Conservation (phyloP, 2,797 vertebrate species). For the Eupleurogrammus muticus region DNA sequence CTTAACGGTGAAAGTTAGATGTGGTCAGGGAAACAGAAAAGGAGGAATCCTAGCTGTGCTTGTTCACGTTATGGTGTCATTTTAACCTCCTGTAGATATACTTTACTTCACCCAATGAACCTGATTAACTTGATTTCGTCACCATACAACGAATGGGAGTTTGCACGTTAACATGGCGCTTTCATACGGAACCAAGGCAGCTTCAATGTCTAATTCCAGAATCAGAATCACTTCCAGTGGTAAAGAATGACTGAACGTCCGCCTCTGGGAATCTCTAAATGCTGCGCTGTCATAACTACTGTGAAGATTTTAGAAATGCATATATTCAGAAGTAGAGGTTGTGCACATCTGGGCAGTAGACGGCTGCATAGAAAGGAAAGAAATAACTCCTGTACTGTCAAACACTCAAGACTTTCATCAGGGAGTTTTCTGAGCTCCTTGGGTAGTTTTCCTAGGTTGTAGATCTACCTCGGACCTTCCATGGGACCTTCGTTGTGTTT, state of each 20-base stretch:
- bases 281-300: constrained; percentile 40
- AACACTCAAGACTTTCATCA: too few relatives aligned
- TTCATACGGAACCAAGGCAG: not conserved
- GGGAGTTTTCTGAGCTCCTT: too few relatives aligned
- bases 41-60: not conserved
- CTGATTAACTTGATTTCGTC: too few relatives aligned
- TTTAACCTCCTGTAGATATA: too few relatives aligned
- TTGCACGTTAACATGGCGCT: not conserved
- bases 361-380: too few relatives aligned
- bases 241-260: not conserved
- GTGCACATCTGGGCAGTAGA: too few relatives aligned
- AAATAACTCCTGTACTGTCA: too few relatives aligned
- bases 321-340: not conserved
- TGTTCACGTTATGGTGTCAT: too few relatives aligned
- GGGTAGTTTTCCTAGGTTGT: too few relatives aligned
- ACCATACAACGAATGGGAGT: not conserved
- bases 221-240: not conserved
- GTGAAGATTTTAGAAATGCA: constrained; percentile 48
- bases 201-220: constrained; percentile 1
- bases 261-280: not conserved
- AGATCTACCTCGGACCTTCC: too few relatives aligned
- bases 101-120: not conserved
- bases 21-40: constrained; percentile 16
- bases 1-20: constrained; percentile 60
- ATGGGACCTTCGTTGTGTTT: too few relatives aligned